Conservation (phyloP, 2,888 invertebrate species). For the Yponomeuta cagnagella region DNA sequence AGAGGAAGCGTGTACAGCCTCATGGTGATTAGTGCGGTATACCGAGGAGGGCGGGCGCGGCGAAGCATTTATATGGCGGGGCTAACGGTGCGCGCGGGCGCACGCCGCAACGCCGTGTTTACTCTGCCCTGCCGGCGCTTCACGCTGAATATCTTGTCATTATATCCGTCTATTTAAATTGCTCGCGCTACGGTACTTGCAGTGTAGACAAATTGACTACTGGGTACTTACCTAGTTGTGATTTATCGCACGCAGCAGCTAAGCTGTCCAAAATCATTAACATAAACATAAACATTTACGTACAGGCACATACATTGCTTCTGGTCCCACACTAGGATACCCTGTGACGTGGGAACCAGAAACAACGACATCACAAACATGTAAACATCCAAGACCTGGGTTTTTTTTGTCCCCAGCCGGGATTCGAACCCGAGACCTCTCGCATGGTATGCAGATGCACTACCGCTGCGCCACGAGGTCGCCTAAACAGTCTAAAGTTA, state of each 20-base stretch:
- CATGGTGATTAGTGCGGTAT: slow-evolving; percentile 50
- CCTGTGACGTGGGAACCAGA: no score
- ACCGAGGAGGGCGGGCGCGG: slow-evolving; percentile 41
- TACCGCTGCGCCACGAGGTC: no score
- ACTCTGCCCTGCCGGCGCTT: slow-evolving; percentile 26
- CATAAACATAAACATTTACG: not conserved
- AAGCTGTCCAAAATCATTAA: no score
- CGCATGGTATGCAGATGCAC: no score
- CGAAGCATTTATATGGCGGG: slow-evolving; percentile 52
- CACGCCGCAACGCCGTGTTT: slow-evolving; percentile 37
- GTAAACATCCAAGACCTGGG: no score
- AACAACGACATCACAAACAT: no score
- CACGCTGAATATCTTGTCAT: slow-evolving; percentile 12
- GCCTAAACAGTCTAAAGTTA: not conserved
- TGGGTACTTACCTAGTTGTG: not conserved
- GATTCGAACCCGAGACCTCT: no score
- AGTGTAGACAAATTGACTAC: not conserved
- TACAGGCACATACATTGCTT: no score
- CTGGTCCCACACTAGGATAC: no score
- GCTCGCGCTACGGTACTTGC: not conserved
- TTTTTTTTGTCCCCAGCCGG: no score
- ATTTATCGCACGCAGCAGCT: not conserved
- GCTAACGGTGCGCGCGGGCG: slow-evolving; percentile 53
- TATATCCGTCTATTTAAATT: slow-evolving; percentile 8
- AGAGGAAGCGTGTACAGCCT: slow-evolving; percentile 50